phyloP scores from a whole-genome alignment of 2,797 vertebrate genomes.

The Rousettus madagascariensis region DNA sequence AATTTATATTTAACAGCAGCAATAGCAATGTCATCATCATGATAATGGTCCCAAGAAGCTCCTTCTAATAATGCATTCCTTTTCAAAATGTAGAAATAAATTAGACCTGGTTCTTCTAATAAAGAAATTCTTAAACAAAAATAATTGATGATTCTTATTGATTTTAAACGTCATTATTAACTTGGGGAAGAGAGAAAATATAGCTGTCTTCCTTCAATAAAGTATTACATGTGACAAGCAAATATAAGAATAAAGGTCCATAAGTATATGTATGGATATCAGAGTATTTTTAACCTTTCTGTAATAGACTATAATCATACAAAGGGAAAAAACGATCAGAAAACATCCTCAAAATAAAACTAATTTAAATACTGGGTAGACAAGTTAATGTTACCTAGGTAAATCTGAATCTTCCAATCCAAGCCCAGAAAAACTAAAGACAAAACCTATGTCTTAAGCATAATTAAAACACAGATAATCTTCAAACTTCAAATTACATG shows the following conservation, averaged over 20 bases:
- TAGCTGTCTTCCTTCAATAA: constrained; percentile 21
- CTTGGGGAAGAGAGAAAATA: not conserved
- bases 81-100: constrained; percentile 37
- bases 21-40: not conserved
- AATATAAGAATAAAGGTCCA: not conserved
- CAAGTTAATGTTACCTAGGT: not conserved
- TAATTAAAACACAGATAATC: not conserved
- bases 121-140: constrained; percentile 22
- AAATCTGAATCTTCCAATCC: not conserved
- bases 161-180: constrained; percentile 47
- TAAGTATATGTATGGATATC: not conserved
- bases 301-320: not conserved
- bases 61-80: not conserved
- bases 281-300: constrained; percentile 12
- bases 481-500: not conserved
- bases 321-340: not conserved
- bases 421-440: not conserved
- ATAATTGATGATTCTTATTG: not conserved
- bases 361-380: constrained; percentile 3
- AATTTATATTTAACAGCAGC: not conserved
- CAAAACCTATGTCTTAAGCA: not conserved
- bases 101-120: not conserved
- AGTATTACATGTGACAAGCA: not conserved
- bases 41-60: not conserved
- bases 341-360: constrained; percentile 27